These are phyloP conservation scores for Lycopodina hypogea DNA, from an alignment of 37 sponge, comb jelly and placozoan species.

Conservation along the genomic window DNA sequence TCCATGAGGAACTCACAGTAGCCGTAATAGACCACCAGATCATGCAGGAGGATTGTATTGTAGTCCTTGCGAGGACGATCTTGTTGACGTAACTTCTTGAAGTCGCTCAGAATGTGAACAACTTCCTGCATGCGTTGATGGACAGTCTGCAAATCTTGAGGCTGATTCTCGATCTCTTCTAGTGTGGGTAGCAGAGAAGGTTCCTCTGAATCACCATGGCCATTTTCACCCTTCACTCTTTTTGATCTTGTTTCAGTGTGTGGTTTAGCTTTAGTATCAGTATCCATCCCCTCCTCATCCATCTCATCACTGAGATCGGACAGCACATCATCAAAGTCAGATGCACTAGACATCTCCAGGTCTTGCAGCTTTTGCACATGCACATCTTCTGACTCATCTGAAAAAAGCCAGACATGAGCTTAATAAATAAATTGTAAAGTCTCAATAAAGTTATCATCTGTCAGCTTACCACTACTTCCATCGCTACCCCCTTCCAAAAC, in stretches of 20 bases:
- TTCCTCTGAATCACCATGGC: not conserved
- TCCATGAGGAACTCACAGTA: slow-evolving; percentile 86
- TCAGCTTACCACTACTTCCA: slow-evolving; percentile 18
- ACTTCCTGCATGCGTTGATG: slow-evolving; percentile 70
- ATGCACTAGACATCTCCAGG: not conserved
- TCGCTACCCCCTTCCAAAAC: slow-evolving; percentile 18
- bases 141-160: slow-evolving; percentile 37
- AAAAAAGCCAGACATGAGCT: not conserved
- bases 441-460: not conserved
- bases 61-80: slow-evolving; percentile 78
- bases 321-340: slow-evolving; percentile 2
- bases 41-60: slow-evolving; percentile 50
- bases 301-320: slow-evolving; percentile 10
- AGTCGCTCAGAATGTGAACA: slow-evolving; percentile 78
- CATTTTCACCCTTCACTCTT: not conserved
- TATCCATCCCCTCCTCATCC: slow-evolving; percentile 13
- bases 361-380: slow-evolving; percentile 4
- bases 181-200: slow-evolving; percentile 74
- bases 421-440: slow-evolving; percentile 2
- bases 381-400: slow-evolving; percentile 9
- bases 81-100: slow-evolving; percentile 73
- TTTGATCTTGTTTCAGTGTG: not conserved
- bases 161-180: slow-evolving; percentile 50
- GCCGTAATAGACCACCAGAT: slow-evolving; percentile 88
- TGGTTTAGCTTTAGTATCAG: not conserved